phyloP scores from a whole-genome alignment of 2,113 vertebrate genomes.

The Cnemophilus loriae region DNA sequence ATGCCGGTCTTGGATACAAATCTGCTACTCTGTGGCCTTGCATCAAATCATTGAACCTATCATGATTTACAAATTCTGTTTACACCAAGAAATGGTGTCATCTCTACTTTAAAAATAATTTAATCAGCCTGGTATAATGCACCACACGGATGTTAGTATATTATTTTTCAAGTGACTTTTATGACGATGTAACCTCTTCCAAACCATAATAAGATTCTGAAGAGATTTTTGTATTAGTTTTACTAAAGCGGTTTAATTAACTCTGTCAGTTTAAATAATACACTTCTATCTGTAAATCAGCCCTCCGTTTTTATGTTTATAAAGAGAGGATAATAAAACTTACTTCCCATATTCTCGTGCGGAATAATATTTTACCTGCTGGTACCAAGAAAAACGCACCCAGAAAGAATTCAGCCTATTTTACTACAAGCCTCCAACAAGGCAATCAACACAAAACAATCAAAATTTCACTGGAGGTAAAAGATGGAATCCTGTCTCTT shows the following conservation, averaged over 20 bases:
- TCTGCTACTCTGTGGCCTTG: neutral
- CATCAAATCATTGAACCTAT: neutral
- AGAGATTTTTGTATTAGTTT: constrained; percentile 10
- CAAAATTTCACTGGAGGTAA: neutral
- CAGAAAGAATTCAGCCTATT: neutral
- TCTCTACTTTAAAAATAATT: neutral
- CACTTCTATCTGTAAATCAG: neutral
- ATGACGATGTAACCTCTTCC: neutral
- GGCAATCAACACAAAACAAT: neutral
- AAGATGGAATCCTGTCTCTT: neutral
- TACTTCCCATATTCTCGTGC: neutral
- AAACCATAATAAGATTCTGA: neutral
- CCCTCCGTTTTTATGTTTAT: neutral
- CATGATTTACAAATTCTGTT: neutral
- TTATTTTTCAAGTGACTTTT: constrained; percentile 19
- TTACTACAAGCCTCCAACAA: neutral
- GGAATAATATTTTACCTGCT: neutral
- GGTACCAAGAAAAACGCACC: neutral
- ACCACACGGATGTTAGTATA: neutral
- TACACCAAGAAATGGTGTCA: neutral
- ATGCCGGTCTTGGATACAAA: neutral
- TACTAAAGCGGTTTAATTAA: constrained; percentile 20
- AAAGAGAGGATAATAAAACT: neutral
- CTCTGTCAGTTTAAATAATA: neutral
- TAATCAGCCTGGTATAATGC: neutral